These are phyloP conservation scores for Onthophagus taurus DNA, from an alignment of 1,140 invertebrate genomes.

Conservation along the genomic window DNA sequence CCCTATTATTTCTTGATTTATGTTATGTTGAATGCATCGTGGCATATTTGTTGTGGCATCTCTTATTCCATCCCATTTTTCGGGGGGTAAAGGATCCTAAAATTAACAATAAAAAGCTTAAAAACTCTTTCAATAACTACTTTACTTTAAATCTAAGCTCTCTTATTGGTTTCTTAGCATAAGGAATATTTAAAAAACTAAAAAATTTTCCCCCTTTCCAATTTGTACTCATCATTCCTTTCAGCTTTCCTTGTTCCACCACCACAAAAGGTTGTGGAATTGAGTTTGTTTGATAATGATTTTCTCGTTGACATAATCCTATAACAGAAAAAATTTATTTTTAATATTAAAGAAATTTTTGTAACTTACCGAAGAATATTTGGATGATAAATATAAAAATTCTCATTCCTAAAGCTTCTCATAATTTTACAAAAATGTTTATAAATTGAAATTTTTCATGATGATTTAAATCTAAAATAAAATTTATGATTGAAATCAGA, in stretches of 20 bases:
- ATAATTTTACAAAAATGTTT: too few species aligned
- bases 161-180: conserved; percentile 5
- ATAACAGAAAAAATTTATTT: too few species aligned
- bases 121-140: not conserved
- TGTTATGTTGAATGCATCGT: conserved; percentile 1
- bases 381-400: too few species aligned
- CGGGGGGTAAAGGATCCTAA: conserved; percentile 1
- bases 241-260: conserved; percentile 7
- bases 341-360: too few species aligned
- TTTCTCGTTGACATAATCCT: too few species aligned
- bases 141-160: conserved; percentile 12
- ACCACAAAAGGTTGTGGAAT: conserved; percentile 3
- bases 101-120: not conserved
- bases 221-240: not conserved
- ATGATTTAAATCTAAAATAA: too few species aligned
- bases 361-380: too few species aligned
- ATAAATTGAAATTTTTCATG: too few species aligned
- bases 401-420: too few species aligned
- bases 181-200: conserved; percentile 1
- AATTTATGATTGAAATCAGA: too few species aligned
- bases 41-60: conserved; percentile 5
- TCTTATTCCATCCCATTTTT: conserved; percentile 8
- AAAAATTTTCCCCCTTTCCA: conserved; percentile 5
- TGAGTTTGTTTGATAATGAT: not conserved
- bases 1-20: not conserved